Base-by-base conservation (phyloP, 2,888 invertebrate species). In the Prenolepis imparis region DNA sequence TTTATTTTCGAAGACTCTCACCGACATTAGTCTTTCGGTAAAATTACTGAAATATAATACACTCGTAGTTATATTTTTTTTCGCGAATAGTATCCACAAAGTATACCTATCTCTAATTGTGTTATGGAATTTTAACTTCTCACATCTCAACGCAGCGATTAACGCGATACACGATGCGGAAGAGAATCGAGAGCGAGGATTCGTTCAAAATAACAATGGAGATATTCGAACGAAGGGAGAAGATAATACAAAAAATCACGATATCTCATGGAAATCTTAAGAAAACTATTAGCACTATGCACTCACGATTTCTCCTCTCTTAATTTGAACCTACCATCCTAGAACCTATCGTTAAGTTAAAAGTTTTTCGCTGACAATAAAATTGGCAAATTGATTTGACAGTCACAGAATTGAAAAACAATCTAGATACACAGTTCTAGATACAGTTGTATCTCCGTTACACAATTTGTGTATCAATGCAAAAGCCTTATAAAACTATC, bases 1-100 rank as follows among this genome's bases (percentile, higher is more conserved):
- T 87, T 88, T 90, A 86, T 87, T 83, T 82, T 85, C 84, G 64
- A 84, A 87, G 87, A 70, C 85, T 72, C 63, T 86, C 84, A 66
- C 52, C 77, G 61, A 82, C 85, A 83, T 86, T 86, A 63, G 39
- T 80, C 63, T 44, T 68, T 70, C 67, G 75, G 72, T 85, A 68
- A 81, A 84, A 81, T 59, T 61, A 15, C 52, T 72, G 68, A 78
- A 68, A 57, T 66, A 68, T 84, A 83, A 87, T 75, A 77, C 64
- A 59, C 67, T 83, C 80, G 74, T 75, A 52, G 61, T 74, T 48
- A 72, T 59, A 70, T 66, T 57, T 24, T 18, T 68, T 84, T 11
- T 78, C 59, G 21, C 28, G 15, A 66, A 64, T 64, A 32, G 73
- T 73, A 82, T 81, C 21, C 63, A 64, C 52, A 52, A 77, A 78